Evolutionary conservation across 1,140 invertebrate genomes (phyloP), one percentile per base, ranked within the genome.

Genomic region (Andricus grossulariae): DNA sequence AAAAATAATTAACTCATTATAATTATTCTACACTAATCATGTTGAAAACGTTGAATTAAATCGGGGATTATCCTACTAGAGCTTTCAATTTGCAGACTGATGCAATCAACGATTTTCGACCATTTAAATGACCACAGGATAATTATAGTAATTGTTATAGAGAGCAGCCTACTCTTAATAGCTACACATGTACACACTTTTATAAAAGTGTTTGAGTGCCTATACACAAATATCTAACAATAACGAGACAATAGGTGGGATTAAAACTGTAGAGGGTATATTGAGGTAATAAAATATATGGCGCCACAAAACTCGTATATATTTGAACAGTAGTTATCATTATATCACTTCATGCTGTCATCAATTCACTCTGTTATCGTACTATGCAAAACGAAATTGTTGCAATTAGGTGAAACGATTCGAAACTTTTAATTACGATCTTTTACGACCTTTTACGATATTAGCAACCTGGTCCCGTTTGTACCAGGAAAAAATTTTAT

Each of bases 111-210:
- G 60, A 66, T 66, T 66, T 66, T 66, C 25, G 15, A 66, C 60
- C 60, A 66, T 66, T 66, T 66, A 66, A 66, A 66, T 66, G 13
- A 66, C 60, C 60, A 66, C 60, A 39, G 15, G 25, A 66, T 66
- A 66, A 66, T 66, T 66, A 66, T 32, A 32, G 57, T 39, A 66
- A 66, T 66, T 66, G 57, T 32, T 32, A 32, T 32, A 66, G 57
- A 66, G 57, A 39, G 25, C 57, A 16, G 57, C 25, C 57, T 66
- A 66, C 57, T 66, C 19, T 39, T 66, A 66, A 66, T 66, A 66
- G 57, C 57, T 66, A 16, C 55, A 60, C 21, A 25, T 60, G 57
- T 66, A 66, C 15, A 66, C 21, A 15, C 57, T 66, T 66, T 66
- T 32, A 39, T 45, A n/a, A 15, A 66, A 16, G n/a, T 66, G 5